Evolutionary conservation across 2,888 invertebrate species (phyloP), one percentile per base, ranked within the genome.

Genomic region (Drosophila suboccidentalis): DNA sequence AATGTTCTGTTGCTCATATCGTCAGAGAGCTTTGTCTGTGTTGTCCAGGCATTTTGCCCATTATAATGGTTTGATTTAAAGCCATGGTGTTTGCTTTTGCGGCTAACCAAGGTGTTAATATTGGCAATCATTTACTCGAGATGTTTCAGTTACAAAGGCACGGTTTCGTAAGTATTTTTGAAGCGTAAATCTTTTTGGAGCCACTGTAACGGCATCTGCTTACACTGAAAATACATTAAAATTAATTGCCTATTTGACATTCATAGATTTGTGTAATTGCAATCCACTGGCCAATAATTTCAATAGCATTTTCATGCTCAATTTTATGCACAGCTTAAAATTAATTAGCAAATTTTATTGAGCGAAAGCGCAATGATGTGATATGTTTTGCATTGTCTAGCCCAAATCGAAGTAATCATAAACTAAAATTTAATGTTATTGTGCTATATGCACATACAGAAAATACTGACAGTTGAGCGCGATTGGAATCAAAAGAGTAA

Each of bases 1-100:
- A 62, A 29, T 46, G 34, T 13, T n/a, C 44, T 60, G 58, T 49
- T 67, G 57, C 55, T 17, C 49, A n/a, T 32, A 46, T 32, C 19
- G 38, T 1, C 19, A 4, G 29, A 38, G 9, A 58, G 29, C 50
- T 62, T 66, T 78, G 63, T 68, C 57, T 66, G 59, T 44, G 53
- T 50, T 46, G 38, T 47, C 60, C 60, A 67, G 74, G 69, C 66
- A 72, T 68, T 71, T 55, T 65, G 54, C 82, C 82, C 71, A 80
- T 80, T 80, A 82, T 65, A 78, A 54, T 75, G 71, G 79, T 75
- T 62, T 84, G 81, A 89, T 86, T 89, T 83, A 86, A 89, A 83
- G 82, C 80, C 75, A 82, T 81, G 86, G 75, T 84, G 83, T 82
- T 85, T 81, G 81, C 75, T 78, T 39, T 80, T 89, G 84, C 60